Percentiles rank a stretch among this genome's conserved stretches.
These are phyloP conservation scores for Myiozetetes cayanensis DNA, from an alignment of 2,113 vertebrate species.

Conservation along the genomic window DNA sequence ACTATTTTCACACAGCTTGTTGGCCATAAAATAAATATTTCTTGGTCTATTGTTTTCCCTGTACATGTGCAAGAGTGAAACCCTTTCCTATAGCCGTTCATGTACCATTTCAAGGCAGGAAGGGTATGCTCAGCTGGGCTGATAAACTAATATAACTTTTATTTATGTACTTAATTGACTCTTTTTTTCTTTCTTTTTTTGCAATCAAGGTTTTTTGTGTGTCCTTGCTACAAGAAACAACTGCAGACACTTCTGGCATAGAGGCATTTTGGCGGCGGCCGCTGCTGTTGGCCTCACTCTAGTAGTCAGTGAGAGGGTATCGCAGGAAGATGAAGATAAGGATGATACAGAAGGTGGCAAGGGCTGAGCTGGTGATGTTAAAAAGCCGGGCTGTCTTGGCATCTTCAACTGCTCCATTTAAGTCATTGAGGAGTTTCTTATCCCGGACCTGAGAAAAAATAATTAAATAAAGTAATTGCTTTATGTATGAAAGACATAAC, in stretches of 20 bases:
- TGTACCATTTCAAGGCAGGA: not conserved
- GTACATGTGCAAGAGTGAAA: not conserved
- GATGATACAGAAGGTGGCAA: slow-evolving; percentile 80
- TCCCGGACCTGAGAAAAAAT: slow-evolving; percentile 73
- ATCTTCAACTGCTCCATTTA: slow-evolving; percentile 80
- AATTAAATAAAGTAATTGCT: not conserved
- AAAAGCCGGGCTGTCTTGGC: slow-evolving; percentile 82
- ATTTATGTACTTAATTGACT: not conserved
- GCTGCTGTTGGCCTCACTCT: slow-evolving; percentile 25
- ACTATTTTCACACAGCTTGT: not conserved
- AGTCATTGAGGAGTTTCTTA: slow-evolving; percentile 82
- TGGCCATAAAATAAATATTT: slow-evolving; percentile 36
- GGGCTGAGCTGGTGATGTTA: slow-evolving; percentile 83
- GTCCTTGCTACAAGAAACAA: slow-evolving; percentile 61
- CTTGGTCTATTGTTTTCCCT: not conserved
- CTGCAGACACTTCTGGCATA: slow-evolving; percentile 41
- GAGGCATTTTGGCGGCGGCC: not conserved
- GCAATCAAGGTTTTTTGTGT: not conserved
- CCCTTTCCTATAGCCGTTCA: slow-evolving; percentile 24
- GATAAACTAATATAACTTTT: not conserved
- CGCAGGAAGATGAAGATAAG: slow-evolving; percentile 80
- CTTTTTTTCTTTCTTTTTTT: not conserved
- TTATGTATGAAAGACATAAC: not conserved
- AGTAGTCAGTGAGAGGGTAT: slow-evolving; percentile 81
- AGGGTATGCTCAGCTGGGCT: not conserved